These are phyloP conservation scores for Petrocephalus sullivani DNA, from an alignment of 2,797 vertebrate species.

Conservation along the genomic window DNA sequence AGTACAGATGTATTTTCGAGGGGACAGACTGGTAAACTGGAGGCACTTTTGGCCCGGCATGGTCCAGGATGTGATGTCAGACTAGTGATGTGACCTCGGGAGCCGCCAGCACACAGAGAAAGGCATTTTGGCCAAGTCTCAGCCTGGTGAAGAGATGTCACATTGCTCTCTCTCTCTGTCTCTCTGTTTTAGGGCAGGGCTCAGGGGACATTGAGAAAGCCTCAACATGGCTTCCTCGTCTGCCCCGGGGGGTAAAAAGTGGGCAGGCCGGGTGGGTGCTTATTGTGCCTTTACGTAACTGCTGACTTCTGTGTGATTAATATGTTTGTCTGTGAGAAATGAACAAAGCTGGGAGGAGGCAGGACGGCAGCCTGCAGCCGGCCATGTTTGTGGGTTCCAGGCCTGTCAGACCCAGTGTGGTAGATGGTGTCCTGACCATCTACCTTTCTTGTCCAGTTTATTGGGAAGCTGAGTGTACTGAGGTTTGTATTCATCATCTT, in stretches of 20 bases:
- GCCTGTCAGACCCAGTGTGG: not conserved
- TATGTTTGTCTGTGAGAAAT: constrained; percentile 3
- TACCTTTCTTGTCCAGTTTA: not conserved
- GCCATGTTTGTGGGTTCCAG: not conserved
- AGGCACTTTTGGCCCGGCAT: not conserved
- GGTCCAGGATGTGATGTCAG: not conserved
- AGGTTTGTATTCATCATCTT: not conserved
- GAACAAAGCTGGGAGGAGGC: not conserved
- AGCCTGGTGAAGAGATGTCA: not conserved
- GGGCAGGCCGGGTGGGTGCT: not conserved
- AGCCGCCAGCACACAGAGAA: not conserved
- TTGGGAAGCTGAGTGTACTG: not conserved
- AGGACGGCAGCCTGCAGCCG: too few species aligned
- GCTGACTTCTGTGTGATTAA: constrained; percentile 10
- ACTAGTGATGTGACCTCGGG: not conserved
- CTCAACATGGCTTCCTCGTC: not conserved
- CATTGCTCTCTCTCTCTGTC: not conserved
- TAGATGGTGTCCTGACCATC: not conserved
- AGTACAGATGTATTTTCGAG: not conserved
- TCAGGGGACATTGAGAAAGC: not conserved
- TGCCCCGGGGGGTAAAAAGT: not conserved
- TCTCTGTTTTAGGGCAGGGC: not conserved
- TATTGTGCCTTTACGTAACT: not conserved
- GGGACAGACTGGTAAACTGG: not conserved
- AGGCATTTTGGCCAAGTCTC: not conserved